Conservation (phyloP, 2,113 vertebrate species). For the Archilochus colubris region DNA sequence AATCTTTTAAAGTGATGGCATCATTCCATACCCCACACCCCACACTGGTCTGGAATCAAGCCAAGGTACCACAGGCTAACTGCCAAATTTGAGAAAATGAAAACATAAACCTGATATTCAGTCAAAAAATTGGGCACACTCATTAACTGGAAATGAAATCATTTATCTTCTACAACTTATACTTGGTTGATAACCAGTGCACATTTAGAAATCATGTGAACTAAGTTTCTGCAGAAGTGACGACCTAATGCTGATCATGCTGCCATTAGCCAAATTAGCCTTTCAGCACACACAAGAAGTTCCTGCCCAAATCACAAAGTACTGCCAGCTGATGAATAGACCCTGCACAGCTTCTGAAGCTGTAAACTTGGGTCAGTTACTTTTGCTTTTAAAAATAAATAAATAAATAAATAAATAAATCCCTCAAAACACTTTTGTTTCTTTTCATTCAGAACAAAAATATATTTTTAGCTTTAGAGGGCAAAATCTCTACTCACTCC, state of each 20-base stretch:
- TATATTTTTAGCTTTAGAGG: not conserved
- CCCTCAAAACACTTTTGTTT: not conserved
- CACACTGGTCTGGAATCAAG: not conserved
- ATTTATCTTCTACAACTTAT: not conserved
- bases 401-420: too few species aligned
- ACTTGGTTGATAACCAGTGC: not conserved
- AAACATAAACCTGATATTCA: conserved; percentile 7
- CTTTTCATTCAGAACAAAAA: not conserved
- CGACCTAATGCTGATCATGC: not conserved
- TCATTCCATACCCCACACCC: conserved; percentile 20
- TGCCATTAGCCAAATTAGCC: conserved; percentile 37
- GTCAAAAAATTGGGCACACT: not conserved
- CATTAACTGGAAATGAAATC: not conserved
- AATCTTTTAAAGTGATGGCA: not conserved
- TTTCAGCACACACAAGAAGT: conserved; percentile 1
- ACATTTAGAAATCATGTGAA: not conserved
- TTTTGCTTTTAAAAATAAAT: not conserved
- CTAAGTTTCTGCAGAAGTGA: not conserved
- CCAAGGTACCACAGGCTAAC: conserved; percentile 17
- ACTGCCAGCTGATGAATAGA: conserved; percentile 13
- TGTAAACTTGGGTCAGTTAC: not conserved
- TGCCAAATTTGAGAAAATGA: conserved; percentile 31
- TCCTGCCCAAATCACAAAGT: conserved; percentile 2
- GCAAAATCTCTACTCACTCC: not conserved
- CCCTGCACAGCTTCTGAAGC: not conserved